Evolutionary conservation across 2,888 invertebrate genomes (phyloP), one percentile per base, ranked within the genome.

Genomic region (Pandemis corylana): DNA sequence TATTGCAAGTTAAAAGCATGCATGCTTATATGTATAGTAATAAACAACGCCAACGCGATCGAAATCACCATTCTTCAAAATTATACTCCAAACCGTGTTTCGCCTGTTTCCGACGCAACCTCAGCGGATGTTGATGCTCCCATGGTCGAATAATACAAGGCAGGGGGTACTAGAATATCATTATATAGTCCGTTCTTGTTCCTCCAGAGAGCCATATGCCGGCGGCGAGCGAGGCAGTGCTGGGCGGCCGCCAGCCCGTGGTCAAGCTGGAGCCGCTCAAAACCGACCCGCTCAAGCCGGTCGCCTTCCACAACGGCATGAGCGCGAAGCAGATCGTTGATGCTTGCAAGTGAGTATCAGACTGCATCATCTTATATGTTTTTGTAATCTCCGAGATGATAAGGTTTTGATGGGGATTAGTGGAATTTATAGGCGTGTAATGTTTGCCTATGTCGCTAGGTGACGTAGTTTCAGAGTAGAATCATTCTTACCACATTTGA

Each of bases 251-350:
- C 78, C 96, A 96, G 89, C 95, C 96, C 7, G 95, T 95, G 46
- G 93, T 96, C 5, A 96, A 96, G 82, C 89, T 96, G 64, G 96
- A 96, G 84, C 96, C 95, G 66, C 90, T 96, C 44, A 95, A 95
- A 86, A 89, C 92, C 0, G 97, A 96, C 71, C 95, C 96, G 69
- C 95, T 96, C 76, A 94, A 96, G 65, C 96, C 96, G 53, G 95
- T 96, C 68, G 95, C 96, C 77, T 97, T 97, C 87, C 95, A 95
- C 80, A 96, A 96, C 82, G 96, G 96, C 76, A 97, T 98, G 97
- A 96, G 95, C 82, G 96, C 98, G 28, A 96, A 96, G 80, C 96
- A 96, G 80, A 93, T 98, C 63, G 83, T 96, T 13, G 96, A 97
- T 71, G 91, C 96, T 5, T 97, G 97, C 93, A 97, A 96, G 95